phyloP scores from a whole-genome alignment of 2,888 invertebrate genomes.

The Rhagium mordax region DNA sequence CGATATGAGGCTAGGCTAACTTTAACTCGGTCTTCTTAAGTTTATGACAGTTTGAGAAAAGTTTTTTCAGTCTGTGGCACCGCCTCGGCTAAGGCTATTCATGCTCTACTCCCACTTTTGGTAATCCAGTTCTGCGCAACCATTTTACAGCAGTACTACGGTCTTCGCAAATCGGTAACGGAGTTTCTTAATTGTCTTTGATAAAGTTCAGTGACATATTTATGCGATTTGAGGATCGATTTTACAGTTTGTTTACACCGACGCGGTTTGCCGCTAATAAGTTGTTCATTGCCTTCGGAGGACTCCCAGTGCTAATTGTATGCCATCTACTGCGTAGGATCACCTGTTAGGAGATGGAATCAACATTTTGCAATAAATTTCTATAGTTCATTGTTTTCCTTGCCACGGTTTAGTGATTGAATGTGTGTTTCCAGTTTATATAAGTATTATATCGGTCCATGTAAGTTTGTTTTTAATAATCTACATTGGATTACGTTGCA shows the following conservation, averaged over 20 bases:
- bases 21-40: slow-evolving; percentile 57
- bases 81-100: slow-evolving; percentile 63
- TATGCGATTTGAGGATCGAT: slow-evolving; percentile 13
- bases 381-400: too few relatives aligned
- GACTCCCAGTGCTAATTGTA: background rate
- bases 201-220: slow-evolving; percentile 26
- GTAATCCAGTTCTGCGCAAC: slow-evolving; percentile 62
- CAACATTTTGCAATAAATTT: too few relatives aligned
- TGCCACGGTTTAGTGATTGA: too few relatives aligned
- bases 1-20: slow-evolving; percentile 29
- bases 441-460: too few relatives aligned
- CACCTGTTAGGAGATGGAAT: background rate
- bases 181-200: slow-evolving; percentile 42
- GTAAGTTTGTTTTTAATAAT: too few relatives aligned
- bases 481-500: too few relatives aligned
- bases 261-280: background rate
- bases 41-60: slow-evolving; percentile 69
- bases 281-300: background rate
- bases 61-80: slow-evolving; percentile 64
- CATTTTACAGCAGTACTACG: slow-evolving; percentile 55
- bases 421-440: too few relatives aligned
- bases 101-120: slow-evolving; percentile 60
- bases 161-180: slow-evolving; percentile 48
- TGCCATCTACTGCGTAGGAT: background rate
- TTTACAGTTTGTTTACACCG: background rate